Percentiles rank a stretch among this genome's conserved stretches.
These are phyloP conservation scores for Baccha elongata DNA, from an alignment of 2,888 invertebrate species.

Conservation along the genomic window DNA sequence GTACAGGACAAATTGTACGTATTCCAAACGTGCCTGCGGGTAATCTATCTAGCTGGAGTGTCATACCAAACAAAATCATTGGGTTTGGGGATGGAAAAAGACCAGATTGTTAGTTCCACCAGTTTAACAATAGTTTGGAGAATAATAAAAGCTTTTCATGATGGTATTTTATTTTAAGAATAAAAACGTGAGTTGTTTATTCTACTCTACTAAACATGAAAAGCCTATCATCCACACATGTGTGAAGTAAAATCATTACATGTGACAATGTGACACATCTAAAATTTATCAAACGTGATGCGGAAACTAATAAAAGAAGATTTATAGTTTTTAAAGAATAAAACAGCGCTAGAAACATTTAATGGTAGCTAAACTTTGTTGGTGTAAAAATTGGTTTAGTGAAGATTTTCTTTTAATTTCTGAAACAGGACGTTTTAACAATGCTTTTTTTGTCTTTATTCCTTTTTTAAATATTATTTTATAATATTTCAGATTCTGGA, in stretches of 20 bases:
- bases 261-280: slow-evolving; percentile 22
- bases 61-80: background rate
- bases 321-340: background rate
- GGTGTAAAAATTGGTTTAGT: too few species aligned
- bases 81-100: background rate
- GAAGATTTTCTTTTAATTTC: too few species aligned
- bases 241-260: slow-evolving; percentile 1
- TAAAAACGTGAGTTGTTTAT: slow-evolving; percentile 48
- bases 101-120: background rate
- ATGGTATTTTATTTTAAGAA: slow-evolving; percentile 1
- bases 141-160: slow-evolving; percentile 28
- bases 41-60: background rate
- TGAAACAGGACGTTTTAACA: too few species aligned
- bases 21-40: slow-evolving; percentile 1
- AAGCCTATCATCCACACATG: slow-evolving; percentile 2
- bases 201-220: background rate
- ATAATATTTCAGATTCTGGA: slow-evolving; percentile 91
- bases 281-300: slow-evolving; percentile 16
- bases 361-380: too few species aligned
- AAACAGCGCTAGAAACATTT: background rate
- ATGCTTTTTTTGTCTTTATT: too few species aligned
- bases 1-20: background rate
- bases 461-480: too few species aligned
- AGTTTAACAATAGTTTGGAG: background rate
- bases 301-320: background rate